These are phyloP conservation scores for Lampris incognitus DNA, from an alignment of 2,113 vertebrate genomes.

Conservation along the genomic window DNA sequence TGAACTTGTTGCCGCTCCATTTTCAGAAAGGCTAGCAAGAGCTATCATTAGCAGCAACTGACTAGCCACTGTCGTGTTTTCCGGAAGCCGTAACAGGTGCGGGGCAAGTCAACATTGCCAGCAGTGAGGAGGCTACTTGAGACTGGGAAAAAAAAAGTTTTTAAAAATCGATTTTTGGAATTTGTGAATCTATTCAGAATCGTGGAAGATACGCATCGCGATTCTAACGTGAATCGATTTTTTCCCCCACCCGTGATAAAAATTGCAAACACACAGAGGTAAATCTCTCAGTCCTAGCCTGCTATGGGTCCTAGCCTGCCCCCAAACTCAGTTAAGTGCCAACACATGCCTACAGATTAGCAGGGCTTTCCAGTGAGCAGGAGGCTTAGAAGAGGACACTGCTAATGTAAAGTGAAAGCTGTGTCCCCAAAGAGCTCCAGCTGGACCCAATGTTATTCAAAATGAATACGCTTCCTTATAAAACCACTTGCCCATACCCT, in stretches of 20 bases:
- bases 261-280: slow-evolving; percentile 2
- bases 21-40: too few relatives aligned
- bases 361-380: slow-evolving; percentile 10
- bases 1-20: too few relatives aligned
- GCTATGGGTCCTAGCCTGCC: neutral
- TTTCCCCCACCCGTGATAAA: neutral
- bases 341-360: slow-evolving; percentile 41
- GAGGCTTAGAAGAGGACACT: slow-evolving; percentile 39
- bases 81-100: too few relatives aligned
- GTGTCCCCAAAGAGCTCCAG: neutral
- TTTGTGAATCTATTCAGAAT: too few relatives aligned
- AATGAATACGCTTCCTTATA: slow-evolving; percentile 22
- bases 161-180: too few relatives aligned
- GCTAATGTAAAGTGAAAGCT: slow-evolving; percentile 48
- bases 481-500: neutral
- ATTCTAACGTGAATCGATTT: too few relatives aligned
- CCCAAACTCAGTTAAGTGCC: slow-evolving; percentile 19
- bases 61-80: too few relatives aligned
- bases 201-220: too few relatives aligned
- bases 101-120: too few relatives aligned
- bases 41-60: too few relatives aligned
- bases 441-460: neutral
- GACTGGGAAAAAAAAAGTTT: too few relatives aligned
- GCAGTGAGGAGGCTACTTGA: too few relatives aligned
- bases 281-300: slow-evolving; percentile 3